Conservation (phyloP, 2,888 invertebrate genomes). For the Chymomyza fuscimana region DNA sequence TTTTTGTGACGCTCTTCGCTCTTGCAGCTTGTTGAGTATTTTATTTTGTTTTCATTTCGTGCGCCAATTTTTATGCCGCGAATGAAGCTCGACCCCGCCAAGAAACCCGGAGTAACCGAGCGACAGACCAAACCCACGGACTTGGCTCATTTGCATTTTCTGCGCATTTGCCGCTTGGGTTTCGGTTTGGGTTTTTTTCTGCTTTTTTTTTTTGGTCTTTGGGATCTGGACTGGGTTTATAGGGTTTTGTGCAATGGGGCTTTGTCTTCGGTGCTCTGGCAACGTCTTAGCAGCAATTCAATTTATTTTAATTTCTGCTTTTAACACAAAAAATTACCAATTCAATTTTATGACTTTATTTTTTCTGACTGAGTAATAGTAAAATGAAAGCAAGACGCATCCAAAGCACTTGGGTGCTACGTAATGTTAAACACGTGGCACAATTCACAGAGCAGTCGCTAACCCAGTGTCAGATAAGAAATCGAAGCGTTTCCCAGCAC, state of each 20-base stretch:
- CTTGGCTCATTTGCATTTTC: constrained; percentile 69
- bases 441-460: constrained; percentile 46
- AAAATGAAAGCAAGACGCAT: background rate
- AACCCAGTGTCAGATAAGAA: constrained; percentile 34
- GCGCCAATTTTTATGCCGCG: constrained; percentile 24
- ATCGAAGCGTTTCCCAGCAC: constrained; percentile 34
- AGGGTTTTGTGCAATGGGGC: background rate
- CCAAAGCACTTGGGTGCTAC: background rate
- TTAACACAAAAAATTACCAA: constrained; percentile 76
- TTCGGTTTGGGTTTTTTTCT: constrained; percentile 35
- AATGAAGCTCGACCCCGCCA: constrained; percentile 5
- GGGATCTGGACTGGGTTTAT: constrained; percentile 37
- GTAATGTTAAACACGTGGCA: constrained; percentile 48
- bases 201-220: constrained; percentile 29
- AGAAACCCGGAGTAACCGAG: background rate
- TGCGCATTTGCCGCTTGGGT: constrained; percentile 50
- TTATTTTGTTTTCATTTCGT: constrained; percentile 64
- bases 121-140: constrained; percentile 8
- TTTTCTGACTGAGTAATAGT: constrained; percentile 9
- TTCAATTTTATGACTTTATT: constrained; percentile 76
- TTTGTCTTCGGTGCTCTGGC: constrained; percentile 32
- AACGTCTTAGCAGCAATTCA: constrained; percentile 71
- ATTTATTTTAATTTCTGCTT: constrained; percentile 75
- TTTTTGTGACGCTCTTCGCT: constrained; percentile 45
- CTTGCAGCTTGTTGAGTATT: constrained; percentile 21